These are phyloP conservation scores for Anhinga anhinga DNA, from an alignment of 2,113 vertebrate species.

Conservation along the genomic window DNA sequence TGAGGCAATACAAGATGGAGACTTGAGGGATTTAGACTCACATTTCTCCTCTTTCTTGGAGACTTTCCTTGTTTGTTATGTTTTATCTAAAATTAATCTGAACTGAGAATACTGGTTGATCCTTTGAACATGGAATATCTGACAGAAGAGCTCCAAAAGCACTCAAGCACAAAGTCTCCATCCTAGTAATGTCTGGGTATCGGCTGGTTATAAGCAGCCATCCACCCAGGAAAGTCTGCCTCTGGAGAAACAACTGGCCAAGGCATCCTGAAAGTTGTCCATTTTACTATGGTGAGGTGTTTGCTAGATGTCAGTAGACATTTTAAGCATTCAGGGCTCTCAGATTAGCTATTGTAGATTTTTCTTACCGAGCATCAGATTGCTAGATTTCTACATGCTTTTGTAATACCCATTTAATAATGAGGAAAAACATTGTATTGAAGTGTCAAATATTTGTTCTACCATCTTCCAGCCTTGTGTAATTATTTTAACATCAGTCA, in stretches of 20 bases:
- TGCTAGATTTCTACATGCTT: not conserved
- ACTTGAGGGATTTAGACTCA: not conserved
- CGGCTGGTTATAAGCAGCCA: not conserved
- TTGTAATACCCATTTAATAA: not conserved
- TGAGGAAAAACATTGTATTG: not conserved
- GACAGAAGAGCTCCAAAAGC: not conserved
- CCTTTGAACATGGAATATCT: not conserved
- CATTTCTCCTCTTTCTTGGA: not conserved
- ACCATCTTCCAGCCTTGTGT: not conserved
- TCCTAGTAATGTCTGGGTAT: not conserved
- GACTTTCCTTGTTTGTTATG: not conserved
- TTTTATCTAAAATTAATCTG: not conserved
- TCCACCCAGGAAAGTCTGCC: not conserved
- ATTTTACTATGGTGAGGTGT: not conserved
- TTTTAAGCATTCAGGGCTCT: not conserved
- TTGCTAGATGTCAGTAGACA: not conserved
- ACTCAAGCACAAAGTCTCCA: not conserved
- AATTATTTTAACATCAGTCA: not conserved
- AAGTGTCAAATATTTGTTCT: conserved; percentile 29
- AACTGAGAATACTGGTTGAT: not conserved
- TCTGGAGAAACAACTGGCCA: not conserved
- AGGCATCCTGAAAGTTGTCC: not conserved
- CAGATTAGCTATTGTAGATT: not conserved
- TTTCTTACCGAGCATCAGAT: not conserved
- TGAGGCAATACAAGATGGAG: not conserved